Conservation (phyloP, 2,888 invertebrate genomes). For the Nomada hirtipes region DNA sequence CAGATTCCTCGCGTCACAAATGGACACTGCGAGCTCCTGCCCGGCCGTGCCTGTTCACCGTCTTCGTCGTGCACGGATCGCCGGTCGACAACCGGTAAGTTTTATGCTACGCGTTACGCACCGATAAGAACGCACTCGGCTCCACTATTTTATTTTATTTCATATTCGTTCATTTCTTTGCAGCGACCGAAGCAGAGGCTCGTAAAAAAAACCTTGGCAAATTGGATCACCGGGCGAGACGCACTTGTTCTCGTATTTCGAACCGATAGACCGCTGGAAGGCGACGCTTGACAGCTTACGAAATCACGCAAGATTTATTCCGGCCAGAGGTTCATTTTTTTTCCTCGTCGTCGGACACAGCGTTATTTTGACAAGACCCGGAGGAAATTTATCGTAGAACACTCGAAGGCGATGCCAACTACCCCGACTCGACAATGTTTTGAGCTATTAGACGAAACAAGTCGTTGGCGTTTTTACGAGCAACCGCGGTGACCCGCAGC, state of each 20-base stretch:
- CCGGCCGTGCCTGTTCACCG: no score
- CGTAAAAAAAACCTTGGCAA: constrained; percentile 76
- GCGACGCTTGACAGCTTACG: constrained; percentile 46
- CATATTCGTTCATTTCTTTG: constrained; percentile 2
- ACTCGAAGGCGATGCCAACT: constrained; percentile 47
- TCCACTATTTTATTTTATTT: background rate
- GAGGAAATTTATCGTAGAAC: constrained; percentile 72
- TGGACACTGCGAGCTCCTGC: no score
- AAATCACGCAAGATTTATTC: constrained; percentile 64
- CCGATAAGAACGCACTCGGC: background rate
- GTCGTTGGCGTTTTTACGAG: constrained; percentile 63
- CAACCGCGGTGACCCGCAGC: constrained; percentile 52
- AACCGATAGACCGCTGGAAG: constrained; percentile 53
- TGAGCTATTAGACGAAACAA: constrained; percentile 80
- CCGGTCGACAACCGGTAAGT: no score
- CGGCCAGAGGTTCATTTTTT: background rate
- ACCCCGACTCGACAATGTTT: constrained; percentile 68
- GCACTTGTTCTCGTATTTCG: constrained; percentile 64
- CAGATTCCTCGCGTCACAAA: background rate
- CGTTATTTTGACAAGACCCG: constrained; percentile 78
- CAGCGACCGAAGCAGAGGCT: constrained; percentile 21
- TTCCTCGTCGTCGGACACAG: background rate
- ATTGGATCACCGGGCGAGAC: constrained; percentile 61
- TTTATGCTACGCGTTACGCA: background rate
- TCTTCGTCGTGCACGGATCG: no score